Base-by-base conservation (phyloP, 2,888 invertebrate species). In the Osmoderma eremita region DNA sequence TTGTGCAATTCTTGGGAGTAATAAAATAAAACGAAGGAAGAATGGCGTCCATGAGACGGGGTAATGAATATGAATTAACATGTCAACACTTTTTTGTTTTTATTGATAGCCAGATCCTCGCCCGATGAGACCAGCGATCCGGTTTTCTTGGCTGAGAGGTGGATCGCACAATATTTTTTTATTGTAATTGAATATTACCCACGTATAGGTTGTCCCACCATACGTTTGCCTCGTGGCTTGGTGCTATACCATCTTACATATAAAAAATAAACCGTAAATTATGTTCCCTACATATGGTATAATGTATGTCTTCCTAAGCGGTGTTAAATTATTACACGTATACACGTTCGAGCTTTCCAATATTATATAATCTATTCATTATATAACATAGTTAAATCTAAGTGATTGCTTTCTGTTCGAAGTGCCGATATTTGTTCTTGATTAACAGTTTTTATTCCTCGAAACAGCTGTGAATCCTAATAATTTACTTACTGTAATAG, bases 61-160 rank as follows among this genome's bases (percentile, higher is more conserved):
- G 63, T 67, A 63, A 67, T 67, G 67, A 67, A 51, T 63, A 63
- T 67, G 63, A 63, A 67, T 67, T 67, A 67, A 63, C 67, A 62
- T 67, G 67, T 67, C 67, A 63, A 63, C 67, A 63, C 67, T 54
- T 67, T 62, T 67, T 67, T 67, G 38, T 67, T 62, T 42, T 61
- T 61, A 61, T 61, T 61, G 45, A 61, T 30, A 22, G 45, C 45
- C 45, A 53, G 8, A 61, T 61, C 18, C 58, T 61, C 45, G 45
- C 12, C 8, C 24, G 30, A 15, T 61, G n/a, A 41, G 30, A 61
- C 45, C 58, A 45, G 4, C 45, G 45, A 61, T 45, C 58, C 58
- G 58, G 58, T 61, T 61, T 56, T 61, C 58, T 36, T 45, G 48
- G 45, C 48, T 45, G 12, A 45, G 30, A 61, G 48, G 58, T 61